Percentiles rank a stretch among this genome's conserved stretches.
These are phyloP conservation scores for Phrynosoma blainvillii DNA, from an alignment of 2,113 vertebrate genomes.

Conservation along the genomic window DNA sequence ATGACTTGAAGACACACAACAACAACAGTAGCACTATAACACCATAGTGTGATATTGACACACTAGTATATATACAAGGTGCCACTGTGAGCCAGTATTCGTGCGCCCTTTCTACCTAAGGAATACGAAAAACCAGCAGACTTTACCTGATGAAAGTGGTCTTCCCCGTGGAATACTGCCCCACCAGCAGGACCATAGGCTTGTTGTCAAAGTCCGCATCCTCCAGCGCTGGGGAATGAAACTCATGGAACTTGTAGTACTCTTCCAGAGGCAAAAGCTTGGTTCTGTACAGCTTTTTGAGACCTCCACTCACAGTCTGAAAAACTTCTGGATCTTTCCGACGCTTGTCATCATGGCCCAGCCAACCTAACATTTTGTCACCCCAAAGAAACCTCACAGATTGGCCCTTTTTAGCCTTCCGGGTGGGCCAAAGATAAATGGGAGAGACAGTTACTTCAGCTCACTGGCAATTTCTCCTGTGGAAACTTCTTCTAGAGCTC, in stretches of 20 bases:
- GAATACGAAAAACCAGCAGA: too few species aligned
- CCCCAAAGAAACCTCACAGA: neutral
- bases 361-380: constrained; percentile 95
- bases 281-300: constrained; percentile 97
- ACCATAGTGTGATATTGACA: too few species aligned
- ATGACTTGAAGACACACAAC: too few species aligned
- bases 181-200: constrained; percentile 96
- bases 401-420: too few species aligned
- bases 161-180: constrained; percentile 97
- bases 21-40: too few species aligned
- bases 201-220: constrained; percentile 99
- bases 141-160: constrained; percentile 96
- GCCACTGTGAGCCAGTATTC: too few species aligned
- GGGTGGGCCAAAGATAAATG: too few species aligned
- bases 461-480: too few species aligned
- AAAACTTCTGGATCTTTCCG: constrained; percentile 97
- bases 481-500: too few species aligned
- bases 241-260: constrained; percentile 96
- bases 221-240: constrained; percentile 94
- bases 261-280: constrained; percentile 96
- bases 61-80: too few species aligned
- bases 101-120: too few species aligned
- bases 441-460: too few species aligned
- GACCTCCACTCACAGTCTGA: constrained; percentile 93
- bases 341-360: constrained; percentile 90